Base-by-base conservation (phyloP, 2,797 vertebrate species). In the Pelodytes ibericus region DNA sequence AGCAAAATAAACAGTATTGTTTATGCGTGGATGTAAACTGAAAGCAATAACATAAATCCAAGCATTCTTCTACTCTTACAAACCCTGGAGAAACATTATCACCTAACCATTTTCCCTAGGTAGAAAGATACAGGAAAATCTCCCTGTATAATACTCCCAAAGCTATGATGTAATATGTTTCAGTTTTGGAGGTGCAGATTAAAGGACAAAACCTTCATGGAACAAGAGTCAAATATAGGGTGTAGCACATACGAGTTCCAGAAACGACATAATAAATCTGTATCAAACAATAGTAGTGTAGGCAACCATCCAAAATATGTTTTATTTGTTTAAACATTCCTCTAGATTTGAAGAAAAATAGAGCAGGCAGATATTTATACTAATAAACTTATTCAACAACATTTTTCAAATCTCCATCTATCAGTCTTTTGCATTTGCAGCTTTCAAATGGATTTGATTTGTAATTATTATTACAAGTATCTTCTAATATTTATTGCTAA, bases 221-320 rank as follows among this genome's bases (percentile, higher is more conserved):
- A 33, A 62, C 18, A 20, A 20, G 22, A 53, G 18, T 62, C 30
- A 64, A 39, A 41, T 64, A 3, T 39, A 41, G 61, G 61, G 61
- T 27, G 61, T 64, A 36, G 20, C 36, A 36, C 24, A 26, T 36
- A 41, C 25, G 22, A 10, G 9, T 44, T 44, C 61, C 36, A 64
- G 33, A 64, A 39, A 24, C 22, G 80, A 77, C 71, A 65, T 81
- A 49, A 61, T 82, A 81, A 62, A 69, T 81, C 56, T 76, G 7
- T 56, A 72, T 78, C 76, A 59, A 77, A 58, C 75, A 68, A 6
- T 25, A 81, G 20, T 18, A 79, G 49, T 16, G 18, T 0, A 65
- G 15, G 41, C 74, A 20, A 81, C 59, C 59, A 75, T 81, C 81
- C 86, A 81, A 59, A n/a, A 24, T 75, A 49, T 75, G 36, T 68